These are phyloP conservation scores for Aradophagus sp. DNA, from an alignment of 1,140 invertebrate species.

Conservation along the genomic window DNA sequence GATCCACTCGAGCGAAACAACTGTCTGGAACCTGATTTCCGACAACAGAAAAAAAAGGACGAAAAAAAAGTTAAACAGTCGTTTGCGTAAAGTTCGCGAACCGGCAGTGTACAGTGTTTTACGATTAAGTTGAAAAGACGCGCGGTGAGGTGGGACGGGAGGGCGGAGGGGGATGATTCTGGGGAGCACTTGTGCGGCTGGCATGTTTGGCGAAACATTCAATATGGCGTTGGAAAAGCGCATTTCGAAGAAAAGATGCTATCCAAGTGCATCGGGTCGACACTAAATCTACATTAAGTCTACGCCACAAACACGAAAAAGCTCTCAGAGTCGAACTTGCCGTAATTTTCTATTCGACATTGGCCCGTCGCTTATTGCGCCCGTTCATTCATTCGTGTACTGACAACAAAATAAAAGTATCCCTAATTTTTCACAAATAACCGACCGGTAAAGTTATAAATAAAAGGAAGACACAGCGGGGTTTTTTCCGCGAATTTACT, in stretches of 20 bases:
- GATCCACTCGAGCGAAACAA: not conserved
- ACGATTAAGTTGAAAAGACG: slow-evolving; percentile 35
- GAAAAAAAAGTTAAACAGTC: slow-evolving; percentile 22
- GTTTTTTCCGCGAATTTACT: no score
- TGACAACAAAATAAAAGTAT: slow-evolving; percentile 34
- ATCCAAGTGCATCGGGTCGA: slow-evolving; percentile 57
- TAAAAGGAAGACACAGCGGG: no score
- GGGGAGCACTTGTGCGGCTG: slow-evolving; percentile 37
- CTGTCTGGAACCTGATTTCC: slow-evolving; percentile 1
- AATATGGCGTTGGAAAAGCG: slow-evolving; percentile 55
- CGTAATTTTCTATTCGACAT: slow-evolving; percentile 48
- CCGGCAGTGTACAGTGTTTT: slow-evolving; percentile 36
- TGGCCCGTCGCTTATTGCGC: slow-evolving; percentile 25
- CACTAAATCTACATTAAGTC: slow-evolving; percentile 68
- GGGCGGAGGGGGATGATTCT: not conserved
- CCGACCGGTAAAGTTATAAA: not conserved
- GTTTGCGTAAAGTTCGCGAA: slow-evolving; percentile 27
- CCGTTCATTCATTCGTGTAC: slow-evolving; percentile 22
- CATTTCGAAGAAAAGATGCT: slow-evolving; percentile 58
- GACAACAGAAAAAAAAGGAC: no score
- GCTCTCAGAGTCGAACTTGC: slow-evolving; percentile 53
- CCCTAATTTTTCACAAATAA: slow-evolving; percentile 23
- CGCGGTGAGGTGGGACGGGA: not conserved
- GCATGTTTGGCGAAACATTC: slow-evolving; percentile 51
- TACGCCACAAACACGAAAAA: slow-evolving; percentile 63